Evolutionary conservation across 2,888 invertebrate genomes (phyloP).

Genomic region (Prenolepis imparis): DNA sequence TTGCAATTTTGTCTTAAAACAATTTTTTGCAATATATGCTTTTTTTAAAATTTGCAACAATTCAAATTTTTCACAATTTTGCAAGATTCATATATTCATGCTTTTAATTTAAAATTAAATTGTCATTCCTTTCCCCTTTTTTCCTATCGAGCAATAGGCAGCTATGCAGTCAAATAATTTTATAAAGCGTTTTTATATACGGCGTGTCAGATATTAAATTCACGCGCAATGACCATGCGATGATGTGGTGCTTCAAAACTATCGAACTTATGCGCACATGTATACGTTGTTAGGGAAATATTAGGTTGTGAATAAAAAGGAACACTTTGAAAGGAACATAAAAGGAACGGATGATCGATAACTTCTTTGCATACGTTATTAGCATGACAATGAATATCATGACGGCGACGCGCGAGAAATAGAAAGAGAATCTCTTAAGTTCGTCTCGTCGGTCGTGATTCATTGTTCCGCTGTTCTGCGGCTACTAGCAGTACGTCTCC

Average conservation of each 20-base stretch:
- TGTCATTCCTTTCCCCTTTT: neutral
- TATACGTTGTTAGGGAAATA: constrained; percentile 63
- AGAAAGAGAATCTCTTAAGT: constrained; percentile 49
- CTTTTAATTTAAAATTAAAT: neutral
- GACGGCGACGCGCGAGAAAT: constrained; percentile 11
- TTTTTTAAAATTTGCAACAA: neutral
- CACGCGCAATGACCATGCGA: constrained; percentile 59
- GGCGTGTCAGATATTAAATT: constrained; percentile 51
- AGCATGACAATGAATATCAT: constrained; percentile 67
- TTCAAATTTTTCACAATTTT: too few species aligned
- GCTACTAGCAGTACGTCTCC: constrained; percentile 54
- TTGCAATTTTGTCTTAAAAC: neutral
- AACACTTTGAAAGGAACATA: constrained; percentile 39
- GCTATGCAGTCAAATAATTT: neutral
- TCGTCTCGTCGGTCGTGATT: constrained; percentile 62
- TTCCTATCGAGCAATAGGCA: neutral
- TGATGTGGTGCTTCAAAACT: constrained; percentile 69
- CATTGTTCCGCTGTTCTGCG: constrained; percentile 61
- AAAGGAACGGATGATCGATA: constrained; percentile 69
- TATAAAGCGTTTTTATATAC: constrained; percentile 32
- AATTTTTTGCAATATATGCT: neutral
- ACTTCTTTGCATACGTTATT: constrained; percentile 64
- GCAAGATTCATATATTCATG: neutral
- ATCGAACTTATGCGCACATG: constrained; percentile 34
- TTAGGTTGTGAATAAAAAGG: constrained; percentile 39